Base-by-base conservation (phyloP, 1,140 invertebrate species). In the Drosophila melanica region DNA sequence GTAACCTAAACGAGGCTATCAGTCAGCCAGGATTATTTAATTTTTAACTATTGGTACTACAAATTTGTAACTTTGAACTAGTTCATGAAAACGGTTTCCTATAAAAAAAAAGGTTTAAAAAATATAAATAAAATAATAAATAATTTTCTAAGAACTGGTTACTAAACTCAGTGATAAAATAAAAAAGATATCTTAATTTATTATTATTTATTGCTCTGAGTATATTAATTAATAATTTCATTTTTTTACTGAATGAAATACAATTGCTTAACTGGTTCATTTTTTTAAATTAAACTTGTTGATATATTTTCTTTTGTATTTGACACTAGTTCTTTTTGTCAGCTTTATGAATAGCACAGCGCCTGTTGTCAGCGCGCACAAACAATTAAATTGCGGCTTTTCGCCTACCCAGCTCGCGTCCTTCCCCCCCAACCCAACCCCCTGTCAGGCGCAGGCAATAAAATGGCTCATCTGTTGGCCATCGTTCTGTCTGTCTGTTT, bases 381-480 rank as follows among this genome's bases (percentile, higher is more conserved):
- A 68, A 77, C 76, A 82, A 79, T 84, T 79, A 60, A 47, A 55
- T 69, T 45, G 39, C 67, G 58, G 54, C 59, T 33, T 48, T 45
- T 42, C 50, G 66, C 8, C 30, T 14, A 39, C 3, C 11, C 30
- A 41, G 10, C 41, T 30, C 2, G 2, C 4, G 20, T 10, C 18
- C 10, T 37, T n/a, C n/a, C 30, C 4, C 20, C 14, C 18, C 1
- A 6, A 23, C 3, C 4, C 0, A 47, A 39, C 27, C 42, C 30
- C 37, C n/a, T 30, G 27, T 60, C 2, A 42, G 12, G 9, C 8
- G 44, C 59, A 63, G 81, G 81, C 81, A 80, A 85, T 85, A 85
- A 85, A 85, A 85, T 77, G 81, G 77, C 77, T 85, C 81, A 85
- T 85, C 81, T 85, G 80, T 65, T 81, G 63, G 75, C 68, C 70